Evolutionary conservation across 2,888 invertebrate genomes (phyloP).

Genomic region (Dusona sp.): DNA sequence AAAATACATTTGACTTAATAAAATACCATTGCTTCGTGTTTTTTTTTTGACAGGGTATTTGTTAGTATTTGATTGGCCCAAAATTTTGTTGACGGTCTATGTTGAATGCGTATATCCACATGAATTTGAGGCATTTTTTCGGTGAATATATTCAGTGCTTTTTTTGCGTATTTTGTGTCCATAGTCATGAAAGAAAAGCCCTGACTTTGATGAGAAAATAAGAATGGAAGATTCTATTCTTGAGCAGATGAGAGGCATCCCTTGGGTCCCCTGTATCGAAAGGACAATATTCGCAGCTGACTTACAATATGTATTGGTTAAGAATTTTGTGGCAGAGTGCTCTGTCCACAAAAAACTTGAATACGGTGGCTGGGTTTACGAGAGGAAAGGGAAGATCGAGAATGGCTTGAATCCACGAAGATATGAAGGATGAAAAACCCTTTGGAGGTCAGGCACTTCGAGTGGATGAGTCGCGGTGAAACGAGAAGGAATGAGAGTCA

Average conservation of each 20-base stretch:
- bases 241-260: not conserved
- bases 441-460: slow-evolving; percentile 9
- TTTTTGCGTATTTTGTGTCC: not conserved
- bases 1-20: no score
- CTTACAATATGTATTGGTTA: not conserved
- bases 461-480: slow-evolving; percentile 7
- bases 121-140: not conserved
- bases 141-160: not conserved
- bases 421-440: not conserved
- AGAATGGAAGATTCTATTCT: slow-evolving; percentile 3
- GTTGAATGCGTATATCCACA: not conserved
- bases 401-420: slow-evolving; percentile 32
- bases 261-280: slow-evolving; percentile 5
- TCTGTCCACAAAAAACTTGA: slow-evolving; percentile 8
- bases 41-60: no score
- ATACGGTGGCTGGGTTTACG: slow-evolving; percentile 26
- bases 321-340: slow-evolving; percentile 14
- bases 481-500: slow-evolving; percentile 5
- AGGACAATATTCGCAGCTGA: slow-evolving; percentile 14
- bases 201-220: slow-evolving; percentile 1
- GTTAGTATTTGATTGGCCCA: not conserved
- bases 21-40: no score
- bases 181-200: not conserved
- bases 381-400: slow-evolving; percentile 14
- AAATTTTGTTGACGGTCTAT: not conserved